Evolutionary conservation across 2,113 vertebrate species (phyloP), one percentile per base, ranked within the genome.

Genomic region (Leptodactylus fuscus): DNA sequence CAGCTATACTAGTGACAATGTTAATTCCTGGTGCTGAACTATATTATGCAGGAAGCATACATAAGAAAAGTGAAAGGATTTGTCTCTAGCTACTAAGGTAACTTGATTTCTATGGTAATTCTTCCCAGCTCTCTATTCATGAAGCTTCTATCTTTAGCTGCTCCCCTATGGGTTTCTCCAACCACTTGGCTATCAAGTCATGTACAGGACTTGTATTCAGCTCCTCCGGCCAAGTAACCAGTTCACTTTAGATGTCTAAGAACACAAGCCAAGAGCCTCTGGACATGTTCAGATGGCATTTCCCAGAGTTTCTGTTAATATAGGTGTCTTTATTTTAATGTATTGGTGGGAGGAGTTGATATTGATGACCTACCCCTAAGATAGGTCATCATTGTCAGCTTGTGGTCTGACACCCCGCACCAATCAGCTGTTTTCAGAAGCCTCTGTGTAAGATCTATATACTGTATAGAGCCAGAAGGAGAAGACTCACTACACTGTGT

Each of bases 141-240:
- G n/a, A 62, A 62, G 58, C 10, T 6, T 62, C 58, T 62, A 62
- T 62, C 24, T 62, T 62, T 62, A 27, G 24, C 58, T 62, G 9
- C 58, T 62, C 58, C 27, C 58, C 29, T 5, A 0, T 67, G 6
- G 32, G 5, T n/a, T 34, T 36, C 6, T 34, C 6, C 16, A 29
- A 11, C 29, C 62, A 67, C 32, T 67, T 67, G 62, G 62, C 29
- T 67, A 36, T 67, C 15, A 36, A 34, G 60, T 65, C 60, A 67
- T 67, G 62, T 67, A 67, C 27, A 65, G 60, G 60, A 65, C 60
- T 60, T 60, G 55, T 27, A 60, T 60, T 60, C 22, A 60, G 5
- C n/a, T 65, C 60, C 27, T 65, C 13, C 32, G 29, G 29, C 60
- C 60, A 32, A 20, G 46, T 27, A 65, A 65, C 12, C 10, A 16